Conservation (phyloP, 1,140 invertebrate species). For the Penaeus japonicus region DNA sequence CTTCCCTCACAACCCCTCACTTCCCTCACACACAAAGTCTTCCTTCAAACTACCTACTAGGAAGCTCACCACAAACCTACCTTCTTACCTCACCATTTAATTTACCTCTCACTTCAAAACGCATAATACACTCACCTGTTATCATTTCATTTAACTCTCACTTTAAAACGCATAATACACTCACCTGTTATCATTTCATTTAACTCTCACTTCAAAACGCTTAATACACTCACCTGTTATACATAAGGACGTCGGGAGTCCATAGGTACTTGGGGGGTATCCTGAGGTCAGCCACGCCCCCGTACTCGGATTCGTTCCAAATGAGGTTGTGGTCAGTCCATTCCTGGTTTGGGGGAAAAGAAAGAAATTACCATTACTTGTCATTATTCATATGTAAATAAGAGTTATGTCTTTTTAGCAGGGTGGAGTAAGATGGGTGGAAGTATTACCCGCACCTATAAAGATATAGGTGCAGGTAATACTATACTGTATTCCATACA, state of each 20-base stretch:
- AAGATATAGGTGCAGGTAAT: not conserved
- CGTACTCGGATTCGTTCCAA: slow-evolving; percentile 95
- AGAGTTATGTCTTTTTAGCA: too few relatives aligned
- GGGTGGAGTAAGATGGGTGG: too few relatives aligned
- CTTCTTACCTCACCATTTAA: not conserved
- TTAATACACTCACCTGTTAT: slow-evolving; percentile 76
- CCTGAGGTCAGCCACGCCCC: slow-evolving; percentile 89
- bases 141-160: too few relatives aligned
- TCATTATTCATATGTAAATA: too few relatives aligned
- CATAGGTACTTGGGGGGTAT: slow-evolving; percentile 95
- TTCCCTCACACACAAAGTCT: too few relatives aligned
- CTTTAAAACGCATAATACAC: too few relatives aligned
- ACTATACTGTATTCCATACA: not conserved
- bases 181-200: too few relatives aligned
- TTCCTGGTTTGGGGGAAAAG: slow-evolving; percentile 73
- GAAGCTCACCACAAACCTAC: not conserved
- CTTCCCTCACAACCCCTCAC: not conserved
- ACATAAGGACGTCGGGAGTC: slow-evolving; percentile 98
- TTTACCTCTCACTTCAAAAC: not conserved
- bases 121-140: too few relatives aligned
- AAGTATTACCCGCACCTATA: too few relatives aligned
- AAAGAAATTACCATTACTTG: too few relatives aligned
- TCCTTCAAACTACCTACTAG: not conserved
- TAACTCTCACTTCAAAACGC: not conserved
- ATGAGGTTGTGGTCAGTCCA: slow-evolving; percentile 97